These are phyloP conservation scores for Danio rerio DNA, from an alignment of 2,113 vertebrate genomes.

Conservation along the genomic window DNA sequence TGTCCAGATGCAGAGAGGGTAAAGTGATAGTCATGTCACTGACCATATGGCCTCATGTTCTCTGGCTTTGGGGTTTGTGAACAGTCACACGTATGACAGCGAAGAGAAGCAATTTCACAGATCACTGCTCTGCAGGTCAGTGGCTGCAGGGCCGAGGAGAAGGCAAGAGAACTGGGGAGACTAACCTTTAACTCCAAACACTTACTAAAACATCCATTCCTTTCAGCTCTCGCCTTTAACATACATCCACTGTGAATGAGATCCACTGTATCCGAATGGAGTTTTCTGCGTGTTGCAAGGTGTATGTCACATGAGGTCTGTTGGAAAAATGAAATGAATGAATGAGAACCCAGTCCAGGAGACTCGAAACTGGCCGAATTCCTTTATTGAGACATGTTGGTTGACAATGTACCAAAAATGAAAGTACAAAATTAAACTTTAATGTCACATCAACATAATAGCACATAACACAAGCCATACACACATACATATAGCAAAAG, in stretches of 20 bases:
- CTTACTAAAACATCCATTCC: conserved; percentile 24
- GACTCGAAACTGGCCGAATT: too few species aligned
- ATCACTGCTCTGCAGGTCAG: conserved; percentile 66
- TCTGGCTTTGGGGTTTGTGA: conserved; percentile 13
- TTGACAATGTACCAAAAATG: too few species aligned
- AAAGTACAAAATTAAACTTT: too few species aligned
- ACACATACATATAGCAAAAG: too few species aligned
- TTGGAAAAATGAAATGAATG: too few species aligned
- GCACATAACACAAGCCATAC: too few species aligned
- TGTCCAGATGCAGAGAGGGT: not conserved
- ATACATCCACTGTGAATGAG: not conserved
- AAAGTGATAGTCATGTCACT: conserved; percentile 19
- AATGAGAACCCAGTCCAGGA: too few species aligned
- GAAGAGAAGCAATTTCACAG: conserved; percentile 76
- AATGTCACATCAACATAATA: too few species aligned
- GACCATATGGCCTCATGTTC: not conserved
- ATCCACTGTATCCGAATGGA: not conserved
- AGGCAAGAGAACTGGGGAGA: conserved; percentile 33
- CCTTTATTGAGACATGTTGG: too few species aligned
- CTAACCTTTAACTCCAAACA: conserved; percentile 65
- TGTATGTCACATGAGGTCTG: too few species aligned
- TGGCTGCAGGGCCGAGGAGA: conserved; percentile 42
- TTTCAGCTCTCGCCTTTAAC: not conserved
- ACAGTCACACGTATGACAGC: conserved; percentile 33
- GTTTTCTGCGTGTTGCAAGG: too few species aligned